phyloP scores from a whole-genome alignment of 2,888 invertebrate genomes.

The Tenthredo scrophulariae region DNA sequence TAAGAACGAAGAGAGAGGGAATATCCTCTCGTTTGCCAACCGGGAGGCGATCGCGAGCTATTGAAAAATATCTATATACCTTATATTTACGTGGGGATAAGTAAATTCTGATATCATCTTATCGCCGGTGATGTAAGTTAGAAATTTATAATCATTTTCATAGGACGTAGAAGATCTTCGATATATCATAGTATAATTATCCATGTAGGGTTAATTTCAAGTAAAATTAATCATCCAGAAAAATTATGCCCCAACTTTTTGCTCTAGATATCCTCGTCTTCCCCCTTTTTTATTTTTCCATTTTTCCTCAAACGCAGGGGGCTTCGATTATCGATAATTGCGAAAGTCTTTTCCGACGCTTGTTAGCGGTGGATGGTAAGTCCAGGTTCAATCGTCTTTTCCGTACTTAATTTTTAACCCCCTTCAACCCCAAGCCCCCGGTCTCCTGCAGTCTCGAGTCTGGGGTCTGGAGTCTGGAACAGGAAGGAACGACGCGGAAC shows the following conservation, averaged over 20 bases:
- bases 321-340: conserved; percentile 42
- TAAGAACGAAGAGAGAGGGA: conserved; percentile 1
- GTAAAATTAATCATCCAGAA: neutral
- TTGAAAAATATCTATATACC: neutral
- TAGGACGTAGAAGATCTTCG: neutral
- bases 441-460: neutral
- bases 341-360: conserved; percentile 8
- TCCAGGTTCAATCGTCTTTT: conserved; percentile 32
- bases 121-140: neutral
- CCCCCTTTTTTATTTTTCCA: neutral
- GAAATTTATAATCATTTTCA: neutral
- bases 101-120: neutral
- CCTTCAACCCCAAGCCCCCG: neutral
- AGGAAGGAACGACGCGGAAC: conserved; percentile 62
- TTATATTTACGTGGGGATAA: neutral
- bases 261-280: too few species aligned
- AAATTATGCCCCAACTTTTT: neutral
- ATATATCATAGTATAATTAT: neutral
- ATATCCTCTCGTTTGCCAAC: neutral
- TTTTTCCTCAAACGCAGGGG: neutral
- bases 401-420: conserved; percentile 7
- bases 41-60: neutral
- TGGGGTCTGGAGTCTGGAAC: neutral
- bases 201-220: neutral
- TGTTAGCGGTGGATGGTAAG: conserved; percentile 37